Evolutionary conservation across 2,797 vertebrate genomes (phyloP).

Genomic region (Saxicola maurus): DNA sequence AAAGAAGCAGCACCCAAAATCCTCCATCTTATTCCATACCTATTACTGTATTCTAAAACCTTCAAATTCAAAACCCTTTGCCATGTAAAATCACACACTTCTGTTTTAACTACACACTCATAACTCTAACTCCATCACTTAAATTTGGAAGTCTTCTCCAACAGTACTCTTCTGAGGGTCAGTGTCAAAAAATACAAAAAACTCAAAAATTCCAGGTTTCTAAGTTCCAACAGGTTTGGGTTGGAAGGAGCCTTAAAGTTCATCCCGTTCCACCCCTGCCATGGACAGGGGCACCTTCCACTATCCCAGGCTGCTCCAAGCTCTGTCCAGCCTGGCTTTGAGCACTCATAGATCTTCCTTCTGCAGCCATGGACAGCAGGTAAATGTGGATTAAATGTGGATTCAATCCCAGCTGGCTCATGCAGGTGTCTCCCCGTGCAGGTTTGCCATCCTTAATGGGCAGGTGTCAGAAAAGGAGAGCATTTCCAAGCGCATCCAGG

Average conservation of each 20-base stretch:
- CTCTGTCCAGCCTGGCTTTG: background rate
- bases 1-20: too few relatives aligned
- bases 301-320: background rate
- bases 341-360: background rate
- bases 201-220: too few relatives aligned
- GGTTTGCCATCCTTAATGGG: slow-evolving; percentile 77
- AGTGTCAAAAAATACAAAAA: too few relatives aligned
- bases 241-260: background rate
- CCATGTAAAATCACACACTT: too few relatives aligned
- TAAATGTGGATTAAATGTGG: rapidly evolving
- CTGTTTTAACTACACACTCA: too few relatives aligned
- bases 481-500: slow-evolving; percentile 75
- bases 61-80: too few relatives aligned
- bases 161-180: too few relatives aligned
- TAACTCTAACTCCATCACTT: too few relatives aligned
- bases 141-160: too few relatives aligned
- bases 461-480: slow-evolving; percentile 71
- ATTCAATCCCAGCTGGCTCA: background rate
- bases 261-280: background rate
- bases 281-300: background rate
- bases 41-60: too few relatives aligned
- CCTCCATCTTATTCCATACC: too few relatives aligned
- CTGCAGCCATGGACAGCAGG: background rate
- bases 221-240: background rate
- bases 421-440: background rate